Evolutionary conservation across 2,113 vertebrate species (phyloP).

Genomic region (Chionomys nivalis): DNA sequence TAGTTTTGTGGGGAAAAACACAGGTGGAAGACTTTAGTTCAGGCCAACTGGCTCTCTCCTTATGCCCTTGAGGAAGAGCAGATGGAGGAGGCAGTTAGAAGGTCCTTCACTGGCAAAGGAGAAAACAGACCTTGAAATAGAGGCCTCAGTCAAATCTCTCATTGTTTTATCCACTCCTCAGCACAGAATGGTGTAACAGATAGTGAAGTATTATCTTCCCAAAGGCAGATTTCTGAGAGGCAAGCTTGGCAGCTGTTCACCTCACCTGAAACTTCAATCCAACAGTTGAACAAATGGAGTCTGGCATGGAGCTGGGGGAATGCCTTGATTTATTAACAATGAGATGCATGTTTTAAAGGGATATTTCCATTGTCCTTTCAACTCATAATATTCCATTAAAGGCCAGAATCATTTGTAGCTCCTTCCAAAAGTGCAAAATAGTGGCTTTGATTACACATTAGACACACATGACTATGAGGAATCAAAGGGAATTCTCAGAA

Average conservation of each 20-base stretch:
- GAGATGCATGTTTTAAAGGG: slow-evolving; percentile 66
- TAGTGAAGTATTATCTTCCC: slow-evolving; percentile 58
- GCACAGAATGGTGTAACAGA: background rate
- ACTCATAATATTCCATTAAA: slow-evolving; percentile 43
- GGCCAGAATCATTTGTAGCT: slow-evolving; percentile 49
- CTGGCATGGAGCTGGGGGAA: background rate
- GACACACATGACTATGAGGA: background rate
- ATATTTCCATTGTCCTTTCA: slow-evolving; percentile 55
- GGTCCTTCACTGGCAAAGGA: slow-evolving; percentile 38
- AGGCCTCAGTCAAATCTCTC: slow-evolving; percentile 63
- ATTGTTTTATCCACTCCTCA: slow-evolving; percentile 63
- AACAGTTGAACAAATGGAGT: slow-evolving; percentile 22
- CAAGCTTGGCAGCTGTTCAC: slow-evolving; percentile 55
- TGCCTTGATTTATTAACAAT: slow-evolving; percentile 54
- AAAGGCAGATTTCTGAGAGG: slow-evolving; percentile 58
- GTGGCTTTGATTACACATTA: slow-evolving; percentile 27
- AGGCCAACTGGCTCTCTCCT: slow-evolving; percentile 46
- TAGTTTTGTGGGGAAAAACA: background rate
- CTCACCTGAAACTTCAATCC: slow-evolving; percentile 73
- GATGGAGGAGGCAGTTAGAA: slow-evolving; percentile 51
- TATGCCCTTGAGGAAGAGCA: slow-evolving; percentile 60
- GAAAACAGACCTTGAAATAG: slow-evolving; percentile 69
- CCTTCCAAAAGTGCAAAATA: background rate
- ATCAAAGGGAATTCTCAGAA: slow-evolving; percentile 22
- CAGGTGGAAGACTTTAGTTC: slow-evolving; percentile 57